phyloP scores from a whole-genome alignment of 2,888 invertebrate species.

The Lamellibrachia satsuma region DNA sequence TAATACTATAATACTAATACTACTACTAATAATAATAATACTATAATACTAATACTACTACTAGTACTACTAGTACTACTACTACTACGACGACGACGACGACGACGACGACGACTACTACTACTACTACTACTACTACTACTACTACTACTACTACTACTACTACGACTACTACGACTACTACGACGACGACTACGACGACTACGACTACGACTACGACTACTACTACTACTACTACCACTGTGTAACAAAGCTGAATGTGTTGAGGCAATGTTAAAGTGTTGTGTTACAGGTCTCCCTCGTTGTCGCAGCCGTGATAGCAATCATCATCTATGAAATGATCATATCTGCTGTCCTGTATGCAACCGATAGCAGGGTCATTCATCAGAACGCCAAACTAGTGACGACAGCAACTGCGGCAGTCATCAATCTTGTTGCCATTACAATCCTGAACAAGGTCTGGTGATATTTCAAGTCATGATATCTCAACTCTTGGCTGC shows the following conservation, averaged over 20 bases:
- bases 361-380: conserved; percentile 44
- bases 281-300: conserved; percentile 74
- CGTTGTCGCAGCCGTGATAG: conserved; percentile 88
- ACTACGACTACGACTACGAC: no score
- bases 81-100: no score
- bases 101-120: no score
- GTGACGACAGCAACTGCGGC: conserved; percentile 93
- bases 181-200: no score
- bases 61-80: not conserved
- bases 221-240: no score
- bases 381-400: conserved; percentile 77
- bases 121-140: no score
- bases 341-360: conserved; percentile 70
- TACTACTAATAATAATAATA: no score
- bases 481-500: not conserved
- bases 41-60: no score
- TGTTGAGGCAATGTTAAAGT: not conserved
- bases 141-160: no score
- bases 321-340: conserved; percentile 90
- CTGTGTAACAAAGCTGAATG: not conserved
- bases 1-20: no score
- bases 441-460: conserved; percentile 83
- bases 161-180: no score
- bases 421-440: conserved; percentile 87
- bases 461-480: not conserved